Evolutionary conservation across 2,888 invertebrate genomes (phyloP), one percentile per base, ranked within the genome.

Genomic region (Scaptomyza caliginosa): DNA sequence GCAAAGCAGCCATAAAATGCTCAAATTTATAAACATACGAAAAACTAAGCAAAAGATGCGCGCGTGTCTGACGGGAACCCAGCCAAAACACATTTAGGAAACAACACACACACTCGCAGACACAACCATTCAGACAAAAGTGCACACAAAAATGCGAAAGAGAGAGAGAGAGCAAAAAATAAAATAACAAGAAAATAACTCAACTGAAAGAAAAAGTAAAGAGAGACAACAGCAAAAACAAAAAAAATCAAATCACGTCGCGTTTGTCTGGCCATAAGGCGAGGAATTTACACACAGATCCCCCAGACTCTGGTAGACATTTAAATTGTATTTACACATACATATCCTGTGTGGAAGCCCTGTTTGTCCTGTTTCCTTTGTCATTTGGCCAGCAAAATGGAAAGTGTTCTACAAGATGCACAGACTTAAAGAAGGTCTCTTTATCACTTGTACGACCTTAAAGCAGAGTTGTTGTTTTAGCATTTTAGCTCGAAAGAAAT

Each of bases 211-310:
- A 78, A 79, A 78, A 71, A 74, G 75, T 81, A 30, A 7, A 21
- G 17, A 52, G 60, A 57, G 45, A 65, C 50, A 52, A 28, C 28
- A 4, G 10, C n/a, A 32, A 13, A 81, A 71, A 62, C 79, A 78
- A 75, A 78, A 67, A 70, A 4, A 30, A n/a, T 69, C 86, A 63
- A 80, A 83, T 83, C 83, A 80, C 80, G 86, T 85, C 59, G 75
- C 78, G 13, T 46, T 74, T 57, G 60, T 60, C 23, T 81, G 51
- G 51, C 67, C 32, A 16, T 13, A 21, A 50, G 38, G 11, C 19
- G 23, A 4, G 21, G 23, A 45, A 49, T 40, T 46, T 50, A 40
- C 49, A 64, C 54, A 40, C 49, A 67, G 36, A 46, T 46, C 23
- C 24, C 24, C 46, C 68, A 74, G 68, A 74, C 62, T 51, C 49